These are phyloP conservation scores for Spodoptera littoralis DNA, from an alignment of 2,888 invertebrate species.

Conservation along the genomic window DNA sequence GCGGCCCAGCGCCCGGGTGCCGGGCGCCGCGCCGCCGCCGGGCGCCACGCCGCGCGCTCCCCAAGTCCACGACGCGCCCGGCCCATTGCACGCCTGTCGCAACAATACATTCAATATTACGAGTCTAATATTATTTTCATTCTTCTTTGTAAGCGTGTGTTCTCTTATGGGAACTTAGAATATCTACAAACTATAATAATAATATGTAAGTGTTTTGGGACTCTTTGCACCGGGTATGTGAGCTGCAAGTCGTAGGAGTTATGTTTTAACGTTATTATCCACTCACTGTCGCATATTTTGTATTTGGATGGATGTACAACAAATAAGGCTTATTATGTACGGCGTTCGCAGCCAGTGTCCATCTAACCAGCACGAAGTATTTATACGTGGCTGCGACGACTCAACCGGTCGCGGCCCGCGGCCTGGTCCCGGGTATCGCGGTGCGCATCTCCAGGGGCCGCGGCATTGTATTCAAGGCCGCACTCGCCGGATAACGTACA, in stretches of 20 bases:
- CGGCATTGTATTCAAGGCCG: constrained; percentile 56
- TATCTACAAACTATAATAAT: too few relatives aligned
- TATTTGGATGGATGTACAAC: neutral
- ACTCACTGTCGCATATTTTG: too few relatives aligned
- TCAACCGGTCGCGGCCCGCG: too few relatives aligned
- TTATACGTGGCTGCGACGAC: constrained; percentile 7
- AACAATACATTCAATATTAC: neutral
- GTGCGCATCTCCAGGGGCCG: constrained; percentile 58
- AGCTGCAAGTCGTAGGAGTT: too few relatives aligned
- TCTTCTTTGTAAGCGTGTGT: too few relatives aligned
- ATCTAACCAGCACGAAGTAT: constrained; percentile 27
- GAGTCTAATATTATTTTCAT: too few relatives aligned
- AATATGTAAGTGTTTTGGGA: too few relatives aligned
- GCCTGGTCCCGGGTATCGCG: constrained; percentile 52
- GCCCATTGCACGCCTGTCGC: constrained; percentile 85
- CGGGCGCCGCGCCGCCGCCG: constrained; percentile 72
- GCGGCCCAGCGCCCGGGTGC: constrained; percentile 68
- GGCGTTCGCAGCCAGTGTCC: constrained; percentile 4
- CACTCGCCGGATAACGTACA: constrained; percentile 47
- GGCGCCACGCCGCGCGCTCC: constrained; percentile 81
- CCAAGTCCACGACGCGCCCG: constrained; percentile 88
- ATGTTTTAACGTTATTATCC: too few relatives aligned
- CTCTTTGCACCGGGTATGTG: too few relatives aligned
- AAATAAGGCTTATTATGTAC: neutral
- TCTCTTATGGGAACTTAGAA: too few relatives aligned